Evolutionary conservation across 2,888 invertebrate species (phyloP).

Genomic region (Pachymerium ferrugineum): DNA sequence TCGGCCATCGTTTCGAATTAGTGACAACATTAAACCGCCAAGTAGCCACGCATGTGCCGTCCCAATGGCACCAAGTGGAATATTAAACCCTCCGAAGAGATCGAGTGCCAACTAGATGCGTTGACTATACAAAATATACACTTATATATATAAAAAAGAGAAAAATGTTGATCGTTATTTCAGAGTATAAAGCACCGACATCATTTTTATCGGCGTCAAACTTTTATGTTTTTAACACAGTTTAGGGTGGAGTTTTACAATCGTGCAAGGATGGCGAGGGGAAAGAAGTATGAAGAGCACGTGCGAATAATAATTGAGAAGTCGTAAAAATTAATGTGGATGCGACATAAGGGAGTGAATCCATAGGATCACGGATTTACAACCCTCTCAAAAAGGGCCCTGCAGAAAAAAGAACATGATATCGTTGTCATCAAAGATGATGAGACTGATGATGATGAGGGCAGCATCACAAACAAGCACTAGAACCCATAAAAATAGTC

Average conservation of each 20-base stretch:
- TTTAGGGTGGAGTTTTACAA: conserved; percentile 1
- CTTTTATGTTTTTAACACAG: conserved; percentile 19
- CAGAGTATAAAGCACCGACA: not conserved
- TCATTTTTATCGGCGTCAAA: conserved; percentile 6
- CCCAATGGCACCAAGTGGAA: conserved; percentile 5
- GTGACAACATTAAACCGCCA: conserved; percentile 17
- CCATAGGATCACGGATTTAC: not conserved
- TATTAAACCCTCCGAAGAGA: not conserved
- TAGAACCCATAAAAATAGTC: too few relatives aligned
- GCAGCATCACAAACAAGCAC: not conserved
- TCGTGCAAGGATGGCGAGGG: not conserved
- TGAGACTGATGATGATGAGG: not conserved
- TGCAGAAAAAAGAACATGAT: not conserved
- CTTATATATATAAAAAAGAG: too few relatives aligned
- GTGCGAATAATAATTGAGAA: conserved; percentile 15
- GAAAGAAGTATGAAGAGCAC: not conserved
- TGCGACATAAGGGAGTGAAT: not conserved
- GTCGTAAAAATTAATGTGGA: conserved; percentile 5
- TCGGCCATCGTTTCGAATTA: conserved; percentile 17
- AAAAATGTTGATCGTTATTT: not conserved
- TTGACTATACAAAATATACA: not conserved
- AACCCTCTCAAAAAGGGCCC: not conserved
- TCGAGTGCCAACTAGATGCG: conserved; percentile 9
- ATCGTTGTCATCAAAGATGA: not conserved
- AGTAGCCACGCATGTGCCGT: not conserved